Percentiles rank a stretch among this genome's conserved stretches.
These are phyloP conservation scores for Caenorhabditis brenneri DNA, from an alignment of 1,140 invertebrate genomes.

Conservation along the genomic window DNA sequence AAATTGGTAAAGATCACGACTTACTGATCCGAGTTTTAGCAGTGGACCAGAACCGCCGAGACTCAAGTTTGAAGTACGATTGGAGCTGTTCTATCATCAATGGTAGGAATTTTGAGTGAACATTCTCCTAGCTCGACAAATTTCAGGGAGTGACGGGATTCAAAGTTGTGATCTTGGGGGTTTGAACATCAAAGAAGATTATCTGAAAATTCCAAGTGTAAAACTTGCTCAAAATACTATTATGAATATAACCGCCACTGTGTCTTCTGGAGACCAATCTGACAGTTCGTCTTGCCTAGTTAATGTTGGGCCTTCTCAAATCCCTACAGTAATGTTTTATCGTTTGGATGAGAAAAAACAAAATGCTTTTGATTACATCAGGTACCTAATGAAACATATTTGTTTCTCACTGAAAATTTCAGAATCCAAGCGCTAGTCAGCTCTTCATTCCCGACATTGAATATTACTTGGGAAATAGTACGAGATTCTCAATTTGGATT, in stretches of 20 bases:
- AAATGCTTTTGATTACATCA: conserved; percentile 16
- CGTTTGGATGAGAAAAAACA: neutral
- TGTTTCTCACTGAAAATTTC: neutral
- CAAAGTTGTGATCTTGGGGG: neutral
- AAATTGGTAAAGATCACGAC: conserved; percentile 13
- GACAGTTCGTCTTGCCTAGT: conserved; percentile 1
- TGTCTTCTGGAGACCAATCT: neutral
- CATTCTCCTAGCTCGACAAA: too few relatives aligned
- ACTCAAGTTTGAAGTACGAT: neutral
- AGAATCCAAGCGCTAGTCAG: conserved; percentile 27
- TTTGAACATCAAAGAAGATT: neutral
- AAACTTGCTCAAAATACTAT: neutral
- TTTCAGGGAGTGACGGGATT: neutral
- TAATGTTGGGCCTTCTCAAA: neutral
- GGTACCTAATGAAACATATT: neutral
- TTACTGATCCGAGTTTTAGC: neutral
- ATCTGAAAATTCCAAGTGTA: neutral
- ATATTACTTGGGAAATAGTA: conserved; percentile 8
- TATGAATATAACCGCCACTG: neutral
- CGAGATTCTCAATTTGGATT: neutral
- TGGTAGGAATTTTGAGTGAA: neutral
- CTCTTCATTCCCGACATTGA: neutral
- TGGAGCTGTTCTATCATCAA: neutral
- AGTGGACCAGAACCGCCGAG: neutral
- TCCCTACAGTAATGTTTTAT: neutral